Evolutionary conservation across 2,888 invertebrate genomes (phyloP).

Genomic region (Linnaemya vulpina): DNA sequence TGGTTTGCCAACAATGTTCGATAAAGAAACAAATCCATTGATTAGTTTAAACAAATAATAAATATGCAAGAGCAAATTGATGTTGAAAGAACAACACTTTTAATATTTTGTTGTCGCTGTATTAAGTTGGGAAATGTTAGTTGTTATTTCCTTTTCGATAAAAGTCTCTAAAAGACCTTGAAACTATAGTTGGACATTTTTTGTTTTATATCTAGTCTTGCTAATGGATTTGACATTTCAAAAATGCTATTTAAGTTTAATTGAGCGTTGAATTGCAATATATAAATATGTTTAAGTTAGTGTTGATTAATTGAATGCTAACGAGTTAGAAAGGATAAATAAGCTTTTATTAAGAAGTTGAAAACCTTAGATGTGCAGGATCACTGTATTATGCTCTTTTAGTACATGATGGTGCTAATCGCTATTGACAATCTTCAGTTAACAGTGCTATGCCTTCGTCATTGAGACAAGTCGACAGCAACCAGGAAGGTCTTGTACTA

Average conservation of each 20-base stretch:
- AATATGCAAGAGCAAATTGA: conserved; percentile 36
- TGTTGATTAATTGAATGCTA: not conserved
- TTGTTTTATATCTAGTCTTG: conserved; percentile 18
- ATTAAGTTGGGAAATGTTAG: conserved; percentile 55
- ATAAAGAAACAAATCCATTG: conserved; percentile 1
- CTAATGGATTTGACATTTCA: conserved; percentile 58
- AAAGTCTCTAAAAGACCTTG: conserved; percentile 58
- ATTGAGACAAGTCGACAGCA: too few relatives aligned
- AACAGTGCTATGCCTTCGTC: too few relatives aligned
- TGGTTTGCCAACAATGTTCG: conserved; percentile 19
- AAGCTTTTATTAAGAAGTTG: too few relatives aligned
- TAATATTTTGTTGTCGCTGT: conserved; percentile 2
- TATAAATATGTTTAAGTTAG: not conserved
- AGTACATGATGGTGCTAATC: too few relatives aligned
- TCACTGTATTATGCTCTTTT: too few relatives aligned
- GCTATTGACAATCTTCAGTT: too few relatives aligned
- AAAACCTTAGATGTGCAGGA: too few relatives aligned
- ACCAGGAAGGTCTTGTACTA: too few relatives aligned
- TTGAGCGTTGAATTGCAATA: too few relatives aligned
- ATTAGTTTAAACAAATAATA: conserved; percentile 26
- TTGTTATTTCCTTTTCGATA: conserved; percentile 64
- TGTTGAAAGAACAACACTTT: conserved; percentile 49
- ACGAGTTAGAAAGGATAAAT: not conserved
- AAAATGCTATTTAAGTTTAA: conserved; percentile 12
- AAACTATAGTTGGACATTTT: conserved; percentile 14